Evolutionary conservation across 2,113 vertebrate species (phyloP), one percentile per base, ranked within the genome.

Genomic region (Gasterosteus nipponicus): DNA sequence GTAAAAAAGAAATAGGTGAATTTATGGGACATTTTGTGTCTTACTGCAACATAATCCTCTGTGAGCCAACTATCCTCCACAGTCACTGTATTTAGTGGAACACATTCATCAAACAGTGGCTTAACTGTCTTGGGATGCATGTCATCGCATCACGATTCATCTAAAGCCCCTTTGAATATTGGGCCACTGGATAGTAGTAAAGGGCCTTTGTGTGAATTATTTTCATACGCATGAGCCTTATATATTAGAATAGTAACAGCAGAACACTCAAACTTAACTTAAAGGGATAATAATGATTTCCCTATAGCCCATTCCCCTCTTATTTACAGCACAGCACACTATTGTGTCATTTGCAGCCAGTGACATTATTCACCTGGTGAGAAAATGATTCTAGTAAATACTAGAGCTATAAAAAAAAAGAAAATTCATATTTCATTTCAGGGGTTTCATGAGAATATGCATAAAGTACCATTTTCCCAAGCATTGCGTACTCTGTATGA

Each of bases 341-440:
- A 85, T 85, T 86, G 89, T 88, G 83, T 92, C 83, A 82, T 86
- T 87, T 59, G 56, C 59, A 89, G 82, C 84, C 83, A 82, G 80
- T 77, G 75, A 91, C 85, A 92, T 89, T 89, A 91, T 87, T 92
- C 89, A 93, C 86, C 87, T 88, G 81, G 82, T 41, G 57, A 88
- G 75, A 86, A 85, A 83, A 89, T 90, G 90, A 91, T 89, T 92
- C 87, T 77, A 83, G 83, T 70, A 87, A 90, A 89, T 84, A 89
- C 83, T 78, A 66, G 69, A 64, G 77, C 85, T 78, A 69, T 90
- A 87, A 82, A 78, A 70, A n/a, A 51, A 49, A 49, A n/a, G n/a
- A 51, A 60, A 62, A 53, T 65, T 86, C 81, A 85, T 86, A 87
- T 91, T 90, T 89, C 82, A 88, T 85, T 90, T 67, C 77, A 71